Evolutionary conservation across 2,888 invertebrate genomes (phyloP), one percentile per base, ranked within the genome.

Genomic region (Mythimna albipuncta): DNA sequence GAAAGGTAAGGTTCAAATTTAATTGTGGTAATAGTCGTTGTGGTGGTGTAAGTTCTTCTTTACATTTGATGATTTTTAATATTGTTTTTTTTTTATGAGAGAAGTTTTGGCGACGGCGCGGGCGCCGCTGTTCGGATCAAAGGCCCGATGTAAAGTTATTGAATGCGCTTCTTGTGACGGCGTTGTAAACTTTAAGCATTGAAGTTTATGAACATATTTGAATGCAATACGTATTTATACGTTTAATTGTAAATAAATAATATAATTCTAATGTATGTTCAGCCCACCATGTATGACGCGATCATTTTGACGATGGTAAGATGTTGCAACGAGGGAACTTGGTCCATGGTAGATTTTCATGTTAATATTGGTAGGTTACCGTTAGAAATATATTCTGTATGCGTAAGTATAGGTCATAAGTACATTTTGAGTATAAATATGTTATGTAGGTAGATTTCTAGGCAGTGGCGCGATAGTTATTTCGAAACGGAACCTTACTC

Each of bases 1-100:
- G 2, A 0, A 0, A 0, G 0, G 13, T 82, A 86, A 77, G 69
- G 77, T 77, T 64, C 35, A 77, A 16, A 65, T 69, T 86, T 2
- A 21, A 64, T 21, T 61, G 47, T 26, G 32, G 5, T 13, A 9
- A 16, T 44, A 1, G 7, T 32, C 57, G 6, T 19, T 47, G 54
- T 50, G 38, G 54, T 75, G 32, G 65, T 69, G 44, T 47, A 65
- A 64, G 62, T 67, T 55, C 50, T 35, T 66, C 64, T 82, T 82
- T 62, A 73, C 38, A 66, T 79, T 72, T 72, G 52, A 78, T 68
- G 61, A 74, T 55, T 65, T 75, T 71, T 79, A 78, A 86, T 81
- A 84, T 85, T 81, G 78, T 82, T 88, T 85, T 83, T 86, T 87
- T 85, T 47, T 47, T 13, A 85, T 83, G 75, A 83, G 84, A 82